Evolutionary conservation across 1,140 invertebrate genomes (phyloP).

Genomic region (Acyrthosiphon pisum): DNA sequence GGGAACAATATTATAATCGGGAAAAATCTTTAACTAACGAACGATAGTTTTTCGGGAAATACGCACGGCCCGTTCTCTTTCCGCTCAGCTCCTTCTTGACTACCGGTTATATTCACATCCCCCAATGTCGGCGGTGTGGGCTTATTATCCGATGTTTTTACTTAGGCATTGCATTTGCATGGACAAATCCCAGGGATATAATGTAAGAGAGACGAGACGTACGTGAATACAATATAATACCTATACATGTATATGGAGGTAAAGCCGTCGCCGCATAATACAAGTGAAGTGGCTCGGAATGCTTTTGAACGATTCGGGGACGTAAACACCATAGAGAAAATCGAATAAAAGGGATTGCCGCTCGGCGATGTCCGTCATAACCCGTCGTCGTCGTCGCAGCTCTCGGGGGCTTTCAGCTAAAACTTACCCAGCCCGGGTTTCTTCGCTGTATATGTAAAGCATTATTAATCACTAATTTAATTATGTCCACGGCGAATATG

Average conservation of each 20-base stretch:
- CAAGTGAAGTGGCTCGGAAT: constrained; percentile 36
- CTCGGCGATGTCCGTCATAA: neutral
- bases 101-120: neutral
- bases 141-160: neutral
- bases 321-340: constrained; percentile 39
- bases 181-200: neutral
- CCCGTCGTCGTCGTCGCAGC: neutral
- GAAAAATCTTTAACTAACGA: neutral
- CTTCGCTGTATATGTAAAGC: neutral
- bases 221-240: neutral
- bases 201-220: neutral
- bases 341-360: constrained; percentile 7
- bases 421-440: neutral
- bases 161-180: neutral
- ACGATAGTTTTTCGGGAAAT: neutral
- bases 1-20: neutral
- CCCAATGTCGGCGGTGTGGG: neutral
- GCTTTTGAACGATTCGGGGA: constrained; percentile 37
- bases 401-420: neutral
- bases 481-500: neutral
- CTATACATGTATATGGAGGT: neutral
- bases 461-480: constrained; percentile 28
- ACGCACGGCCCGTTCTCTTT: neutral
- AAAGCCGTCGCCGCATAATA: constrained; percentile 9
- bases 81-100: neutral